Base-by-base conservation (phyloP, 2,797 vertebrate species). In the Siniperca obscura region DNA sequence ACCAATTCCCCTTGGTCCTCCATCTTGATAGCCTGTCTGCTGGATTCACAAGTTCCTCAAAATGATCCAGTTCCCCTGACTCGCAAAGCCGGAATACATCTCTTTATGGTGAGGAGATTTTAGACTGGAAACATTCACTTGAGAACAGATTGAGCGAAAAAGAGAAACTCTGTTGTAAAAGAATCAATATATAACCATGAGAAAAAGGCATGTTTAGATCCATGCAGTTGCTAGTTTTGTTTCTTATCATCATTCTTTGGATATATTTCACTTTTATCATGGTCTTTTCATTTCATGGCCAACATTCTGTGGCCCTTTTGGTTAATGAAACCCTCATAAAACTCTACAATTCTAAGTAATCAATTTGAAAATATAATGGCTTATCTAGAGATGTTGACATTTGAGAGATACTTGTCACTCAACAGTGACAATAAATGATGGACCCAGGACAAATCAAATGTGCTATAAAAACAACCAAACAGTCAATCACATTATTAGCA, bases 21-120 rank as follows among this genome's bases (percentile, higher is more conserved):
- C 52, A 48, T 74, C 53, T 62, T 53, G 60, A 80, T 57, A 57
- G 78, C 50, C 74, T 42, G 56, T 84, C 62, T 55, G 12, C 30
- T 66, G 30, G 52, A 74, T 65, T 80, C 70, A 65, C 44, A 57
- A 64, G 21, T 53, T 76, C 64, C 27, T 69, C 56, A 66, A 60
- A 72, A 67, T 19, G 19, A 38, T 14, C 22, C 56, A 14, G 22
- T 65, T 57, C 52, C 68, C 52, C 42, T 16, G 48, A 44, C 48
- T 68, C n/a, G 7, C 55, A 59, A 53, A 69, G 44, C 36, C 11
- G 0, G 19, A 70, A 25, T 36, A 6, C 48, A 69, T 55, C 53
- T 80, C 40, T 55, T 71, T 77, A 59, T 36, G 21, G 5, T 64
- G 27, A 16, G 36, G 36, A 65, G 40, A 60, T 65, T 42, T 60